Evolutionary conservation across 2,113 vertebrate genomes (phyloP).

Genomic region (Bettongia penicillata): DNA sequence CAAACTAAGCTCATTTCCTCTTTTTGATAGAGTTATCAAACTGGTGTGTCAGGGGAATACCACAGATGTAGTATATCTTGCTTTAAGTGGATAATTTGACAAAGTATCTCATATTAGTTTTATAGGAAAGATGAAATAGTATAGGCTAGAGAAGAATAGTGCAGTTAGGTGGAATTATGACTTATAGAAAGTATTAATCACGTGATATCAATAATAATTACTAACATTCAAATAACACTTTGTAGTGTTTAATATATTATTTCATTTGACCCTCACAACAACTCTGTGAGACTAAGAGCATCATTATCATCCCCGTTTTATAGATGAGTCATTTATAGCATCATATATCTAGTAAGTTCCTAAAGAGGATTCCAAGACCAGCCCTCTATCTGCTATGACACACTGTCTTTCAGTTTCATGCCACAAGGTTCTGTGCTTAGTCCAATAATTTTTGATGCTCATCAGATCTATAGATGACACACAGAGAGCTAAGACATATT

Average conservation of each 20-base stretch:
- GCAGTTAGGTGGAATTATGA: not conserved
- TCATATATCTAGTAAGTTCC: too few relatives aligned
- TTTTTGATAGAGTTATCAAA: not conserved
- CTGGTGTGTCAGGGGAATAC: not conserved
- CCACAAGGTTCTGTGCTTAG: not conserved
- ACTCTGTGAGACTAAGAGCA: not conserved
- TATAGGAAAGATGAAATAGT: not conserved
- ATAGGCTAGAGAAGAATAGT: not conserved
- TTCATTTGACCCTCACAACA: constrained; percentile 16
- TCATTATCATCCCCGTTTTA: constrained; percentile 4
- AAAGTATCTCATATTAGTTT: not conserved
- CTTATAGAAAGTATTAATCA: not conserved
- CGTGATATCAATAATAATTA: not conserved
- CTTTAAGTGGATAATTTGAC: not conserved
- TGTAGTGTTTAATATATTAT: constrained; percentile 24
- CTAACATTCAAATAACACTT: constrained; percentile 19
- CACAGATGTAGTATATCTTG: not conserved
- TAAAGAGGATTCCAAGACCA: not conserved
- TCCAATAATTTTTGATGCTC: not conserved
- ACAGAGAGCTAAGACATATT: not conserved
- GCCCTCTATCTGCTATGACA: not conserved
- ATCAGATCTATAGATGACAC: not conserved
- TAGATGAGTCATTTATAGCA: not conserved
- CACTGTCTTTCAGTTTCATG: not conserved
- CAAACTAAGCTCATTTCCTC: not conserved